Evolutionary conservation across 2,888 invertebrate species (phyloP), one percentile per base, ranked within the genome.

Genomic region (Torymus auratus): DNA sequence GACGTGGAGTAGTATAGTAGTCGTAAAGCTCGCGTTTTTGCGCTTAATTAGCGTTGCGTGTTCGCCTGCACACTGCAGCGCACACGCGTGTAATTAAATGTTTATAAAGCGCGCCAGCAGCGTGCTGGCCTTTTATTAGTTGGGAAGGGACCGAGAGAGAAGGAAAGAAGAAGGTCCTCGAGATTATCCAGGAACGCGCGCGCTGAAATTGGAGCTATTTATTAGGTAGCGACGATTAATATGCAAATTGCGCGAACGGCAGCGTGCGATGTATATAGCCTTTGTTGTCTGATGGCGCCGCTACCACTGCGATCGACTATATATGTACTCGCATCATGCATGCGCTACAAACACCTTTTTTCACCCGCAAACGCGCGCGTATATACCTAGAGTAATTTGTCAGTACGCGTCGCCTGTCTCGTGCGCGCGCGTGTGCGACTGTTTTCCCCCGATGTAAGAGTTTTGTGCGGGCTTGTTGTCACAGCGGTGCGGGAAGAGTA

Each of bases 121-220:
- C 60, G 70, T 17, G n/a, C n/a, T n/a, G 58, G 67, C 50, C 75
- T 73, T 68, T 72, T 56, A 52, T 67, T 65, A 23, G 20, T 61
- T 20, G 5, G 50, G 7, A n/a, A 11, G 20, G 14, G 10, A 5
- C 23, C 55, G 15, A 1, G 17, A 1, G 17, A 14, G 17, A 15
- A 14, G 41, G 15, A 20, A 69, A n/a, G 15, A 28, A 28, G 28
- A 28, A 28, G 20, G 13, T 65, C 23, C 17, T 15, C 10, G 70
- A 52, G 55, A 73, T 79, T 75, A 80, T 70, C 60, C 73, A 58
- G 28, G 55, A 52, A 56, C 52, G 70, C 28, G 55, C 14, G 61
- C 14, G 5, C 62, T 64, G 61, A 56, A 81, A 81, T 73, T 60
- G 58, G 73, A 60, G 81, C 64, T 50, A 81, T 77, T 81, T 77